Base-by-base conservation (phyloP, 2,888 invertebrate species). In the Andrena bicolor region DNA sequence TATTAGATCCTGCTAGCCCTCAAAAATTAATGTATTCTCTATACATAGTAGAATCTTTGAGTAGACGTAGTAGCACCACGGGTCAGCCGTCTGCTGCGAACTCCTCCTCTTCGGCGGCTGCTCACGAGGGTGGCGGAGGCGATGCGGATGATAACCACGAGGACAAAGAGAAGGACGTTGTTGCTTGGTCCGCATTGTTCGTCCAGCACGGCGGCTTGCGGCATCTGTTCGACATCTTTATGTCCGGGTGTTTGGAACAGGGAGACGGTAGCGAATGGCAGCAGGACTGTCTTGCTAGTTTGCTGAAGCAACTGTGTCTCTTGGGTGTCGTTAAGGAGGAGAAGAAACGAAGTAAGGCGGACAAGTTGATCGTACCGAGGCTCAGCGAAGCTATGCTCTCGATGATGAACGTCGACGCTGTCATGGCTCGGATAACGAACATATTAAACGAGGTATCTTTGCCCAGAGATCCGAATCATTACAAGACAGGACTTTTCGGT, bases 1-100 rank as follows among this genome's bases (percentile, higher is more conserved):
- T 99, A 0, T 95, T 99, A 13, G 97, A 98, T 94, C 97, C 98
- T 0, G 96, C 96, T 35, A 98, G 98, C 93, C 97, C 98, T 0
- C 99, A 99, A 94, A 98, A 98, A 92, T 96, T 99, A 71, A 98
- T 99, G 98, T 99, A 99, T 93, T 98, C 98, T 0, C 94, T 99
- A 80, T 98, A 98, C 93, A 98, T 99, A 86, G 97, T 99, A 0
- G 98, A 98, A 92, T 96, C 96, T 51, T 94, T 97, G 30, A 95
- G 95, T 83, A 94, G 94, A 78, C 89, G 90, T 20, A 90, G 78
- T 53, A 10, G 35, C 2, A 10, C 35, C 2, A 80, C 89, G 41
- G 26, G 71, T 70, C 88, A 88, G 20, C 84, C 89, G 1, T 80
- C 88, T 2, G 68, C 86, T 2, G 78, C 79, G 20, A 86, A 76